A percentile compares a stretch with the other conserved stretches of the same genome.
phyloP scores from a whole-genome alignment of 2,797 vertebrate genomes.

The Serranus cabrilla region DNA sequence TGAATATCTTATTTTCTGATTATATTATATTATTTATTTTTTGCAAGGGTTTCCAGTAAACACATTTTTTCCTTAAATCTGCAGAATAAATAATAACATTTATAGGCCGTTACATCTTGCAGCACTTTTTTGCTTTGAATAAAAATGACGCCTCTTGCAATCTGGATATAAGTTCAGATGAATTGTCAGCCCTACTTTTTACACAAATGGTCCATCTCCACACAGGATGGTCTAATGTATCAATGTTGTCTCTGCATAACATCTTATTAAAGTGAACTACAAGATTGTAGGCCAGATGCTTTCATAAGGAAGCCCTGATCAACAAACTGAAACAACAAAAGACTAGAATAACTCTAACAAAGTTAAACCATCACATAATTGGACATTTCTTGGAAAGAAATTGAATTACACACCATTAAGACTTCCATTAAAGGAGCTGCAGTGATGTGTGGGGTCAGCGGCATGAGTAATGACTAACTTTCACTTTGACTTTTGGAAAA shows the following conservation, averaged over 20 bases:
- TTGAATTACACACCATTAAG: not conserved
- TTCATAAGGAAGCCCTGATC: not conserved
- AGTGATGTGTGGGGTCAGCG: not conserved
- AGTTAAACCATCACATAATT: not conserved
- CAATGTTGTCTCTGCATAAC: not conserved
- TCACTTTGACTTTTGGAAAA: conserved; percentile 49
- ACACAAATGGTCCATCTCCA: not conserved
- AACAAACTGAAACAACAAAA: not conserved
- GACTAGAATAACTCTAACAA: not conserved
- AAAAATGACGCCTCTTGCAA: too few species aligned
- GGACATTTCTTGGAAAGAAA: not conserved
- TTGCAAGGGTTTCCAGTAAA: too few species aligned
- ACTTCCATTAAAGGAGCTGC: conserved; percentile 11
- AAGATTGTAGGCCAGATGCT: not conserved
- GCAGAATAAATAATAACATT: too few species aligned
- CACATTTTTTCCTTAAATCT: too few species aligned
- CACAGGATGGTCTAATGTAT: not conserved
- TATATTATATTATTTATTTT: too few species aligned
- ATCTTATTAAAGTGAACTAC: not conserved
- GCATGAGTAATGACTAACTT: conserved; percentile 40
- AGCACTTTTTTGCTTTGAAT: too few species aligned
- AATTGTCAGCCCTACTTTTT: too few species aligned
- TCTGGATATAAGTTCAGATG: too few species aligned
- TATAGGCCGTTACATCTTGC: too few species aligned
- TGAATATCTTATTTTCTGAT: too few species aligned